Conservation (phyloP, 2,888 invertebrate genomes). For the Drosophila quasianomalipes region DNA sequence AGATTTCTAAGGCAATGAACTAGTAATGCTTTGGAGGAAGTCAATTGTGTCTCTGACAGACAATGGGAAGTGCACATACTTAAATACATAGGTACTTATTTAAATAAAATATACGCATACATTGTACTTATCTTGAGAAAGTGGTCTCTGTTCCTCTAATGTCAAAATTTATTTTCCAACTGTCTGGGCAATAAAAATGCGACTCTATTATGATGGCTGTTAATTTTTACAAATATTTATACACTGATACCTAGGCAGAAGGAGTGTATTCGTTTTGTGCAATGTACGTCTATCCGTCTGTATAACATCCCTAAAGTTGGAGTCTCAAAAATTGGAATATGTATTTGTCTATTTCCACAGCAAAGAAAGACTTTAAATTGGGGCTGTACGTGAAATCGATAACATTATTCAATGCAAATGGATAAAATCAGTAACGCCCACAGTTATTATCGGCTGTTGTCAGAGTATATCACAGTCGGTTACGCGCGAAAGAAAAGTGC, state of each 20-base stretch:
- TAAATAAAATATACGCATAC: neutral
- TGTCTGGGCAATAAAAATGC: slow-evolving; percentile 21
- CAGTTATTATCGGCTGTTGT: neutral
- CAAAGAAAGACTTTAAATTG: neutral
- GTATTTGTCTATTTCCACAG: neutral
- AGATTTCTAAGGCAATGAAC: slow-evolving; percentile 44
- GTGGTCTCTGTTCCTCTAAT: slow-evolving; percentile 5
- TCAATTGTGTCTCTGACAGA: slow-evolving; percentile 9
- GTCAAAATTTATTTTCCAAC: slow-evolving; percentile 26
- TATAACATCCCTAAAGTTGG: neutral
- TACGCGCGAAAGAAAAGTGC: no score
- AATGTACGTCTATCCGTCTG: neutral
- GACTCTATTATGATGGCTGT: slow-evolving; percentile 1
- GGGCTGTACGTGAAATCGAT: neutral
- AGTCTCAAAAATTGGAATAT: no score
- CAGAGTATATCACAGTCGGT: no score
- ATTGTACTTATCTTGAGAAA: neutral
- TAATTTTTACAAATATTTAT: slow-evolving; percentile 11
- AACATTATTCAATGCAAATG: neutral
- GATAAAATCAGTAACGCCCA: neutral
- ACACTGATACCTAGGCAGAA: neutral
- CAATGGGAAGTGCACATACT: neutral
- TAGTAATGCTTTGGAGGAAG: slow-evolving; percentile 38
- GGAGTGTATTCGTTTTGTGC: neutral
- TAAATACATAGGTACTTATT: neutral